Conservation (phyloP, 2,888 invertebrate genomes). For the Phaedon cochleariae region DNA sequence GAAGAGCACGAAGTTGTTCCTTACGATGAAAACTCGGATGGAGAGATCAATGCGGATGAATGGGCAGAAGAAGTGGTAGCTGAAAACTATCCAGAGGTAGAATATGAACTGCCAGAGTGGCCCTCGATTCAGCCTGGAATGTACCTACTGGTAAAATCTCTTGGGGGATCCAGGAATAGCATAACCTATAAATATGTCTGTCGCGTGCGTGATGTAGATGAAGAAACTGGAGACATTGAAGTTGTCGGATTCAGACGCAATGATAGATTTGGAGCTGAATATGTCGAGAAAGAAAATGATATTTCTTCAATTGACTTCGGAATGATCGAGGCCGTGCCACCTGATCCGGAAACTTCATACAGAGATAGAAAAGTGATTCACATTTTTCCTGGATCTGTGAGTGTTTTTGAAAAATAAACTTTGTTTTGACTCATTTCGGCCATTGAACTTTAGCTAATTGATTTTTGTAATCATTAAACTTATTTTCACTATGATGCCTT, state of each 20-base stretch:
- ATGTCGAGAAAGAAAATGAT: constrained; percentile 6
- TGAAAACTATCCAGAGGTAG: no score
- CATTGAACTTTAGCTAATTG: not conserved
- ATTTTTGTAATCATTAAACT: constrained; percentile 10
- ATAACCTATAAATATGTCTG: not conserved
- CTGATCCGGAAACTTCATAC: constrained; percentile 2
- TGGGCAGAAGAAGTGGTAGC: no score
- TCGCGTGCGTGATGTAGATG: no score
- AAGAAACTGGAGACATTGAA: no score
- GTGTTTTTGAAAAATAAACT: constrained; percentile 7
- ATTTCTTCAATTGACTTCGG: constrained; percentile 7
- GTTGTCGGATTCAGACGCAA: constrained; percentile 10
- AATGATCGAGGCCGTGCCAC: constrained; percentile 7
- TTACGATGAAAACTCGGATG: no score
- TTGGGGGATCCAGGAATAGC: constrained; percentile 8
- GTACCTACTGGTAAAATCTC: not conserved
- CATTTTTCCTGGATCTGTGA: constrained; percentile 7
- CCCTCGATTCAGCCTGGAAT: constrained; percentile 9
- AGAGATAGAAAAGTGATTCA: not conserved
- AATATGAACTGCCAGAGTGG: constrained; percentile 9
- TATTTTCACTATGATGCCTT: not conserved
- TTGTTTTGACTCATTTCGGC: not conserved
- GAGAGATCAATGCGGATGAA: no score
- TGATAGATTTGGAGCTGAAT: constrained; percentile 3
- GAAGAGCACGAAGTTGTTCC: no score